Percentiles rank a stretch among this genome's conserved stretches.
Evolutionary conservation across 2,113 vertebrate genomes (phyloP).

Genomic region (Malurus cyaneus): DNA sequence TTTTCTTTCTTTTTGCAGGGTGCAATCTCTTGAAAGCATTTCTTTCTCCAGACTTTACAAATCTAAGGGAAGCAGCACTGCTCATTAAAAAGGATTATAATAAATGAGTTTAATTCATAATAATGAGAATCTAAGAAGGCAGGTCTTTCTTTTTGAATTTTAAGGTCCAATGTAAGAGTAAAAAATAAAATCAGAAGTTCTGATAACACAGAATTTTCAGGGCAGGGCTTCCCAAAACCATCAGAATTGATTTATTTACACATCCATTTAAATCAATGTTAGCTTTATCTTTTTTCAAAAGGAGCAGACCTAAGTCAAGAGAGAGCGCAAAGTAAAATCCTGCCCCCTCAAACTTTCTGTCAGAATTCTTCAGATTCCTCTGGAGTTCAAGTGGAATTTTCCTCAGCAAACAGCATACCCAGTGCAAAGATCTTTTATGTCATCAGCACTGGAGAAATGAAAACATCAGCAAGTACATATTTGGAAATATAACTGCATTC

Average conservation of each 20-base stretch:
- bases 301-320: slow-evolving; percentile 4
- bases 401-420: slow-evolving; percentile 33
- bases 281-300: slow-evolving; percentile 43
- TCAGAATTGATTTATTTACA: neutral
- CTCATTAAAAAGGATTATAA: neutral
- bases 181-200: slow-evolving; percentile 2
- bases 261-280: slow-evolving; percentile 40
- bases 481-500: slow-evolving; percentile 42
- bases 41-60: neutral
- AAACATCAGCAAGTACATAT: slow-evolving; percentile 61
- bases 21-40: neutral
- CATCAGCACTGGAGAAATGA: slow-evolving; percentile 31
- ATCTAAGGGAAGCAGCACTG: neutral
- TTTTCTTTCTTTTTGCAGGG: neutral
- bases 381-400: slow-evolving; percentile 65
- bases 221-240: neutral
- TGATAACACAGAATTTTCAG: neutral
- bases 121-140: neutral
- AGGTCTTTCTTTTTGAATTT: neutral
- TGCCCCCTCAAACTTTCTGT: slow-evolving; percentile 36
- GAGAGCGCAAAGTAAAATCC: slow-evolving; percentile 31
- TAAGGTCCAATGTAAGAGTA: neutral
- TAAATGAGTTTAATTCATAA: neutral
- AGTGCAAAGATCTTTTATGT: slow-evolving; percentile 44
- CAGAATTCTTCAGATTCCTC: slow-evolving; percentile 60